Evolutionary conservation across 2,797 vertebrate genomes (phyloP), one percentile per base, ranked within the genome.

Genomic region (Clarias fuscus): DNA sequence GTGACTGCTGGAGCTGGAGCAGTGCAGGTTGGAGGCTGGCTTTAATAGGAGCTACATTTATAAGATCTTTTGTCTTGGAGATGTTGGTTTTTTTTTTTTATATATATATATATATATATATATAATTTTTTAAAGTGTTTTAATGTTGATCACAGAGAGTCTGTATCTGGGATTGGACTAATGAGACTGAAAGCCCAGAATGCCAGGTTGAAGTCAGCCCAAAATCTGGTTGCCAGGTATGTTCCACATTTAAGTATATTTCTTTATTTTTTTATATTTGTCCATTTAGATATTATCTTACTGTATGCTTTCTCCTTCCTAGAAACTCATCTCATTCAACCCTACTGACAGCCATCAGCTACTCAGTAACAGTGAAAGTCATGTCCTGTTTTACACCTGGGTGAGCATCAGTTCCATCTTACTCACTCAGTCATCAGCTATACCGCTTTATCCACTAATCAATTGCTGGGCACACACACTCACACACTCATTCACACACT

Each of bases 161-260:
- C 7, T 95, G 93, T 89, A 93, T 99, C 89, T 99, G 98, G 98
- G 95, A 95, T 79, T 99, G 98, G 98, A 98, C 97, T 7, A 93
- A 84, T 53, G 93, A 94, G 1, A 90, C 87, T 6, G 95, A 95
- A 58, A 91, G 88, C 0, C 96, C 96, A 0, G 0, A 92, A 2
- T 97, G 95, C 86, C 93, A 91, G 10, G 92, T 93, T 0, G 89
- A 97, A 70, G 94, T 99, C 62, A 88, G 84, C 73, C 92, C 94
- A 22, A 90, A 93, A 43, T 92, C 95, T 82, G 96, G 96, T 7
- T 83, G 91, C 75, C 98, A 99, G 94, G 98, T 99, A 92, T 93
- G 95, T 58, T 43, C 7, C 2, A 75, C 81, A 84, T 56, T 72
- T 76, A 37, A 17, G 24, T 18, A 27, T 76, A 27, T 27, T 56